Evolutionary conservation across 2,888 invertebrate genomes (phyloP).

Genomic region (Gonocerus acuteangulatus): DNA sequence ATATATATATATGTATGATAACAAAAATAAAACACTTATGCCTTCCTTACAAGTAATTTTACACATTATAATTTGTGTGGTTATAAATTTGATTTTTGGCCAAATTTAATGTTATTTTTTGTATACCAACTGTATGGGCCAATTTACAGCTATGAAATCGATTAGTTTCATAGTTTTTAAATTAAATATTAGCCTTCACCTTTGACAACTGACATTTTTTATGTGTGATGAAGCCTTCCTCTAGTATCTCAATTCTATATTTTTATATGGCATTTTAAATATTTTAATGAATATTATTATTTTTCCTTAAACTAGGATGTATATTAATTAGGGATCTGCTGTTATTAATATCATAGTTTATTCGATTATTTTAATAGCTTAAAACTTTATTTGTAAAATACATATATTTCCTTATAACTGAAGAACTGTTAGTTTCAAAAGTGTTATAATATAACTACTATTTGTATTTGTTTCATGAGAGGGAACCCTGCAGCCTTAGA

Average conservation of each 20-base stretch:
- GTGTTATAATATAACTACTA: no score
- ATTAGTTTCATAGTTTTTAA: no score
- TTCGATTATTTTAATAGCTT: not conserved
- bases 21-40: slow-evolving; percentile 27
- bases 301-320: not conserved
- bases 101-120: not conserved
- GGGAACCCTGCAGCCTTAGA: slow-evolving; percentile 17
- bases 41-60: slow-evolving; percentile 26
- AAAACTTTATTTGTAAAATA: not conserved
- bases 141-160: not conserved
- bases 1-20: no score
- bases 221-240: not conserved
- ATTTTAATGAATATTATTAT: not conserved
- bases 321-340: not conserved
- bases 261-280: not conserved
- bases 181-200: no score
- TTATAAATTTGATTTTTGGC: slow-evolving; percentile 2
- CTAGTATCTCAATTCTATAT: not conserved
- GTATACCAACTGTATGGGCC: slow-evolving; percentile 3
- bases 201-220: not conserved
- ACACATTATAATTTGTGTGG: not conserved
- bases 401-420: not conserved
- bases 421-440: not conserved
- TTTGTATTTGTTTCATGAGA: not conserved
- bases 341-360: slow-evolving; percentile 4